Base-by-base conservation (phyloP, 2,113 vertebrate genomes). In the Isurus oxyrinchus region DNA sequence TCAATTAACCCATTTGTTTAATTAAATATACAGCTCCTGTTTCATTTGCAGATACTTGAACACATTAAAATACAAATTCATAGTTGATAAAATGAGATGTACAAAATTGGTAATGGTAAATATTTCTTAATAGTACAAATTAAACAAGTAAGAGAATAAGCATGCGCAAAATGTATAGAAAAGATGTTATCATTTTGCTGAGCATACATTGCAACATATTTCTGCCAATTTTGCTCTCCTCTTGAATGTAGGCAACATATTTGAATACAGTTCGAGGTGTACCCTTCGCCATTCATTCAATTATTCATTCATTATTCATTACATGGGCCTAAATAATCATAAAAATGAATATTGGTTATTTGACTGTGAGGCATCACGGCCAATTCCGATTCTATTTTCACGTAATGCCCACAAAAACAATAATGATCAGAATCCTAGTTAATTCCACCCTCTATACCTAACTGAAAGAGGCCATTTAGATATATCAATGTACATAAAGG, bases 1-100 rank as follows among this genome's bases (percentile, higher is more conserved):
- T 27, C 31, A 95, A 72, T 72, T 72, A 53, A 72, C 66, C 94
- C 11, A 95, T 95, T 72, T 76, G 67, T 76, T 95, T 72, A 49
- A 95, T 95, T 72, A 76, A 95, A 95, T 55, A 53, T 95, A 14
- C 49, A 95, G 94, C 49, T 95, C 67, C 27, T 55, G 11, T 55
- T 95, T 95, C 27, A 95, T 76, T 69, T 16, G 53, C 63, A 72
- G 67, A 95, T 53, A 76, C 4, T 49, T 40, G 14, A 55, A 72
- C 94, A 53, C 27, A 13, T 91, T 55, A 53, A 55, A 95, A 72
- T 72, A 55, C 35, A 95, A 53, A 10, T 63, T 63, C 25, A 53
- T 5, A 25, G 93, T 69, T 95, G 94, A 27, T 49, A 44, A 53
- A 72, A 76, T 55, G 67, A 53, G 49, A 25, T 21, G 3, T 72